Evolutionary conservation across 2,888 invertebrate genomes (phyloP), one percentile per base, ranked within the genome.

Genomic region (Dysmachus trigonus): DNA sequence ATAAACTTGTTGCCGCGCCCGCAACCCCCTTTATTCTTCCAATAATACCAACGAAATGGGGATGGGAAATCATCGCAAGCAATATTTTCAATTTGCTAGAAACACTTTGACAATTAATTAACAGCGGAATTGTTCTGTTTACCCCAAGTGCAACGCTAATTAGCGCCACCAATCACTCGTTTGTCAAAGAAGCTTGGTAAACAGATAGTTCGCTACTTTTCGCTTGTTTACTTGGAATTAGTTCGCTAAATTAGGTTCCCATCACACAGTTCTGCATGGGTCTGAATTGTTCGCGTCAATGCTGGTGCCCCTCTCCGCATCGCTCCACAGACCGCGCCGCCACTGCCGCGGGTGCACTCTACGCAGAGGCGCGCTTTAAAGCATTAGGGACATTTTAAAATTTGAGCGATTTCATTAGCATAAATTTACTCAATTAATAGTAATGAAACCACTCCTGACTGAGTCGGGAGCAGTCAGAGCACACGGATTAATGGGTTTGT

Each of bases 161-260:
- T 81, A 81, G 81, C 81, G 81, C 81, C 81, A 81, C 62, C 81
- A 77, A 77, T 77, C 77, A 77, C 77, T 77, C 77, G 77, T 77
- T 77, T 41, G 53, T 81, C 81, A 81, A 81, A 81, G 81, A 81
- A 81, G 62, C 53, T 81, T 53, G 81, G 81, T 33, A 81, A 81
- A 81, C 47, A 81, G 33, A 81, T 53, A 62, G 30, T 81, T 81
- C 81, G 33, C 81, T 81, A 81, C 81, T 81, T 81, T 47, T 53
- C 81, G 10, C 53, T 53, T 81, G 81, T 81, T 81, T 81, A 62
- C 62, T 81, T 81, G 81, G 81, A 81, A 81, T 81, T 81, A 81
- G 81, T 81, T 81, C 81, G 81, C 62, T 81, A 81, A 81, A 81
- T 81, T 81, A 81, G 81, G 33, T 81, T 81, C 62, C 51, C 53